These are phyloP conservation scores for Forbesichthys agassizii DNA, from an alignment of 2,113 vertebrate species.

Conservation along the genomic window DNA sequence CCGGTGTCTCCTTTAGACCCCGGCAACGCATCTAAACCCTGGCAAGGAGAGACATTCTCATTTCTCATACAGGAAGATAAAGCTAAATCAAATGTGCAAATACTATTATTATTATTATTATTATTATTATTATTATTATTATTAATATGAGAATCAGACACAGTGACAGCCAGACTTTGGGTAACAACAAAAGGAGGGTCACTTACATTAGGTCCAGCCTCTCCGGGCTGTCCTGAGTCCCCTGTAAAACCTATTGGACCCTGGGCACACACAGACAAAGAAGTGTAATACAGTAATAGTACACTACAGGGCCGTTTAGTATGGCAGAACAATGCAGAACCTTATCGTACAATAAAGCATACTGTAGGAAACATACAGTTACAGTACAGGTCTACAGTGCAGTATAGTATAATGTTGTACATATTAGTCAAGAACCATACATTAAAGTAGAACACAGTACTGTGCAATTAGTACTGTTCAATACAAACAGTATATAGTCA, in stretches of 20 bases:
- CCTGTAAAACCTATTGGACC: slow-evolving; percentile 78
- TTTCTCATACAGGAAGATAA: slow-evolving; percentile 1
- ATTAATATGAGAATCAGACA: too few relatives aligned
- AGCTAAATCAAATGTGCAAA: neutral
- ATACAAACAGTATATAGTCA: neutral
- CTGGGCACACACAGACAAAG: slow-evolving; percentile 49
- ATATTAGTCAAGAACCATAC: too few relatives aligned
- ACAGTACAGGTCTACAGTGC: neutral
- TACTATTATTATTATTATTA: neutral
- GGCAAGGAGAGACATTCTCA: slow-evolving; percentile 4
- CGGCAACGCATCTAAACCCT: slow-evolving; percentile 90
- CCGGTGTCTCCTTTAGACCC: slow-evolving; percentile 95
- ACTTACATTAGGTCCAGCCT: slow-evolving; percentile 77
- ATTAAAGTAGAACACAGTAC: too few relatives aligned
- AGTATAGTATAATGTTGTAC: neutral
- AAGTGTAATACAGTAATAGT: neutral
- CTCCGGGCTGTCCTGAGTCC: slow-evolving; percentile 78
- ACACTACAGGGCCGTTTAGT: neutral
- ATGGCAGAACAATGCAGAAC: neutral
- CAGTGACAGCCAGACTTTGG: neutral
- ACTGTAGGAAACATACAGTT: too few relatives aligned
- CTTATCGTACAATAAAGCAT: neutral
- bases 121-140: too few relatives aligned
- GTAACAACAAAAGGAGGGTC: neutral
- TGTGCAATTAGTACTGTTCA: neutral